Base-by-base conservation (phyloP, 2,888 invertebrate genomes). In the Gastracanthus pulcherrimus region DNA sequence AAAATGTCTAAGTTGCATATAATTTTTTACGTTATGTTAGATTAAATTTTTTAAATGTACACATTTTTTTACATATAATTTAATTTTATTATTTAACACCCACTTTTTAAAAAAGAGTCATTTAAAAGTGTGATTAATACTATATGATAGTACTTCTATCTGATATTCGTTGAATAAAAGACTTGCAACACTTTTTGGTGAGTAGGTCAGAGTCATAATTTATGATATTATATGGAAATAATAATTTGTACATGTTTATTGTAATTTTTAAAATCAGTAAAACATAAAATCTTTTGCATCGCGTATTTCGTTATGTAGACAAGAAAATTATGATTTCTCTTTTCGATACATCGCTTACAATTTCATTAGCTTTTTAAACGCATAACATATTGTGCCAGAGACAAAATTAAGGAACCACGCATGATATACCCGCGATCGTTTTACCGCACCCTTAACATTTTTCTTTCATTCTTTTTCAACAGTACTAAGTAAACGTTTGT, bases 401-500 rank as follows among this genome's bases (percentile, higher is more conserved):
- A 76, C 45, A 72, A 80, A 70, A 58, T 58, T 26, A 76, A 76
- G 71, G 58, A 81, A 77, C 62, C 77, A 74, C 29, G n/a, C 41
- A 60, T 81, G 76, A 72, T 74, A 79, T 72, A 66, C 60, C 72
- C 58, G 55, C 71, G 36, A 81, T 76, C 34, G 48, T 55, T 62
- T 72, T 41, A 81, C 55, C 60, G 41, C 64, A 11, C 11, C 60
- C 38, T 69, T 66, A 16, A 81, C 69, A 60, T 62, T 60, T 72
- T 64, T 45, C 51, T 66, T 67, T 19, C 48, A 69, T 60, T 72
- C 29, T 31, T 64, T 60, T 75, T 72, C 19, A 64, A 78, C 29
- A 79, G 23, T 55, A 62, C 31, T 71, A 82, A 82, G 67, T 79
- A 79, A 82, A 79, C 45, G 66, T 77, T 80, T 55, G 13, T 82